A percentile compares a stretch with the other conserved stretches of the same genome.
Conservation (phyloP, 1,140 invertebrate genomes). For the Heliconius himera region DNA sequence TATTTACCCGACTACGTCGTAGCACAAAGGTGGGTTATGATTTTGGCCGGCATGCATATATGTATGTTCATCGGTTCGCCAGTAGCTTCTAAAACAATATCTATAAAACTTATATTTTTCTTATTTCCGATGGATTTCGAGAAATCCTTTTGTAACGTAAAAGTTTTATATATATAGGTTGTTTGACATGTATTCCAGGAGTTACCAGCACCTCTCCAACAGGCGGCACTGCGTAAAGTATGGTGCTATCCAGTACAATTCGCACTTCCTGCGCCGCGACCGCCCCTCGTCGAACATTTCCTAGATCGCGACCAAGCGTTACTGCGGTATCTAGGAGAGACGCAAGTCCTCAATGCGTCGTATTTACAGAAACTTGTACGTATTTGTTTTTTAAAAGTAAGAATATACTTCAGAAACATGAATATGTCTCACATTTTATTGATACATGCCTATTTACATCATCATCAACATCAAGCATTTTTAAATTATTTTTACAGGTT, state of each 20-base stretch:
- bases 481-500: too few relatives aligned
- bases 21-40: too few relatives aligned
- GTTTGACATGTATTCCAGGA: constrained; percentile 76
- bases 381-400: not conserved
- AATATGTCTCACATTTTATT: too few relatives aligned
- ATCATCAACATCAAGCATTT: too few relatives aligned
- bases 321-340: constrained; percentile 93
- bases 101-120: too few relatives aligned
- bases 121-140: too few relatives aligned
- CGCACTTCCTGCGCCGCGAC: constrained; percentile 90
- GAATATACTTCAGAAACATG: not conserved
- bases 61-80: too few relatives aligned
- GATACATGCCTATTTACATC: too few relatives aligned
- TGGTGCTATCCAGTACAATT: constrained; percentile 98
- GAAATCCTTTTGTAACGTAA: not conserved
- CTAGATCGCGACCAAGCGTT: constrained; percentile 93
- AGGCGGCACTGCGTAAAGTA: constrained; percentile 90
- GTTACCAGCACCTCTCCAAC: constrained; percentile 85
- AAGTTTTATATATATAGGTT: not conserved
- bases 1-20: too few relatives aligned
- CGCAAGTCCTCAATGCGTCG: constrained; percentile 91
- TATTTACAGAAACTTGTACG: constrained; percentile 88
- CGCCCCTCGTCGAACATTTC: constrained; percentile 93
- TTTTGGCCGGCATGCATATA: too few relatives aligned
- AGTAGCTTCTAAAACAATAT: too few relatives aligned